Conservation (phyloP, 1,140 invertebrate species). For the Trichonephila inaurata region DNA sequence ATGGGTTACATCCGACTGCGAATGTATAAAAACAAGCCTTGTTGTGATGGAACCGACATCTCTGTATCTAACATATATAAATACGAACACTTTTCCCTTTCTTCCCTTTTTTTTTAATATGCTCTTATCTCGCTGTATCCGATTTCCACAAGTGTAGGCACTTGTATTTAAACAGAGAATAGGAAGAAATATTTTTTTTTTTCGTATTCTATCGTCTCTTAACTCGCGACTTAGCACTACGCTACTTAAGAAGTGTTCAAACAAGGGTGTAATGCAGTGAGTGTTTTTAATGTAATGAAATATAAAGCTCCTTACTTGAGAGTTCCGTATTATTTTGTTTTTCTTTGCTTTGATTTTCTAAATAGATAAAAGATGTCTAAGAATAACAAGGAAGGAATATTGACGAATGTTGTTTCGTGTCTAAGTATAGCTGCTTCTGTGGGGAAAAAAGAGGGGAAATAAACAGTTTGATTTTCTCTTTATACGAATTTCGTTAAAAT, state of each 20-base stretch:
- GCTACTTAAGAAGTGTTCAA: slow-evolving; percentile 42
- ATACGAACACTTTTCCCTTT: slow-evolving; percentile 27
- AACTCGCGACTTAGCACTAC: slow-evolving; percentile 1
- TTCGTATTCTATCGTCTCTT: neutral
- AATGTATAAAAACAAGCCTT: slow-evolving; percentile 73
- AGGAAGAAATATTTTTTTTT: neutral
- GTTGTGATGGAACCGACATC: slow-evolving; percentile 61
- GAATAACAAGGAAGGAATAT: too few relatives aligned
- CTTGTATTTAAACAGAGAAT: slow-evolving; percentile 26
- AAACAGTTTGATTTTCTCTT: too few relatives aligned
- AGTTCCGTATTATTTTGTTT: neutral
- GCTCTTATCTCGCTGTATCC: slow-evolving; percentile 27
- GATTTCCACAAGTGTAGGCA: slow-evolving; percentile 45
- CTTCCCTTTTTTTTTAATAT: neutral
- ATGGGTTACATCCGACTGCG: slow-evolving; percentile 57
- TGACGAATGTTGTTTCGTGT: too few relatives aligned
- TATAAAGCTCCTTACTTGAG: too few relatives aligned
- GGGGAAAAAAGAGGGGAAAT: too few relatives aligned
- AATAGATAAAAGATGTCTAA: neutral
- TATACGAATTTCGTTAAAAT: too few relatives aligned
- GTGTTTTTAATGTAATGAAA: neutral
- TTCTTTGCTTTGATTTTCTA: neutral
- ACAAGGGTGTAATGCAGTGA: neutral
- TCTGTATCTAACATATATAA: slow-evolving; percentile 57
- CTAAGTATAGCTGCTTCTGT: too few relatives aligned